Evolutionary conservation across 2,113 vertebrate species (phyloP).

Genomic region (Vombatus ursinus): DNA sequence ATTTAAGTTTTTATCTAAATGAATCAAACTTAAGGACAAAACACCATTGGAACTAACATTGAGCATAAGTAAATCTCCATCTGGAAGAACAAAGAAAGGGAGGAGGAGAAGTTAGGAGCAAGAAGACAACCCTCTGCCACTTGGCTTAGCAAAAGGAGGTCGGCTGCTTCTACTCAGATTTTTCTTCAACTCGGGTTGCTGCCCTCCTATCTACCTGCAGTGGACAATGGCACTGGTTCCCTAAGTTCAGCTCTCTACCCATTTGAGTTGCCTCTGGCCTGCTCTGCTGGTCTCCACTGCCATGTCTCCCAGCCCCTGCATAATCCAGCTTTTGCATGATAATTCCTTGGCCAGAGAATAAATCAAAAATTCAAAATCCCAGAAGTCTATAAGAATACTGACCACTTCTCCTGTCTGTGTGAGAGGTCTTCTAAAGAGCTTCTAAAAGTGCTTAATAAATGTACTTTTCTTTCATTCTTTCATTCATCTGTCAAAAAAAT

Average conservation of each 20-base stretch:
- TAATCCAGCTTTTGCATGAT: no score
- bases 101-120: not conserved
- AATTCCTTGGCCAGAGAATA: no score
- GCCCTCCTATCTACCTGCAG: not conserved
- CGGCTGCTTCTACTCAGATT: not conserved
- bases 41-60: not conserved
- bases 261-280: not conserved
- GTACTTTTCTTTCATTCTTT: no score
- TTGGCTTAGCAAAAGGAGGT: not conserved
- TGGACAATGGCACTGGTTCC: not conserved
- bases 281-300: not conserved
- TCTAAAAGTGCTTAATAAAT: no score
- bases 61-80: not conserved
- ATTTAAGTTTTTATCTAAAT: not conserved
- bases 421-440: no score
- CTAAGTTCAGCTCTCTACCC: not conserved
- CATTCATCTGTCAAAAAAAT: no score
- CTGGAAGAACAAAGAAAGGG: not conserved
- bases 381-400: no score
- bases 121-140: not conserved
- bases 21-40: not conserved
- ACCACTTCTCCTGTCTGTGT: no score
- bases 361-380: no score
- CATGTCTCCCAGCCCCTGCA: not conserved
- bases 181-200: not conserved